Conservation (phyloP, 2,797 vertebrate genomes). For the Lepidocolaptes lacrymiger region DNA sequence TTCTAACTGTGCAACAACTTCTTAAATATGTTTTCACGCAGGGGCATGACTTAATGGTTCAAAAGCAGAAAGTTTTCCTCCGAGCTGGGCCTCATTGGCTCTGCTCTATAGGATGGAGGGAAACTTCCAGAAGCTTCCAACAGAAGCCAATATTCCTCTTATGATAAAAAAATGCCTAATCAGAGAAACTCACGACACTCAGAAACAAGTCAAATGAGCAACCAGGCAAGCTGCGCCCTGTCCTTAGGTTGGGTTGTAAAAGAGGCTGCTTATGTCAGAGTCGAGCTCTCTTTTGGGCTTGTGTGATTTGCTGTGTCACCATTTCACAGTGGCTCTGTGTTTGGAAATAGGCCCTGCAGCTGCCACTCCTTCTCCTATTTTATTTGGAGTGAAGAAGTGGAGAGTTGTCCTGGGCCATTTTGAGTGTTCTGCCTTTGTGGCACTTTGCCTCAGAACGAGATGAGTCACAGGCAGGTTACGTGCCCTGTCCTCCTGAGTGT, state of each 20-base stretch:
- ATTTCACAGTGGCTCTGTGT: background rate
- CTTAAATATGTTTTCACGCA: no score
- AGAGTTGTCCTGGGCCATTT: background rate
- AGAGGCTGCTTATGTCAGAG: background rate
- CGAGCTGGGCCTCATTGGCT: no score
- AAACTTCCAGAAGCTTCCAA: no score
- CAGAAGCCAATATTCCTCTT: no score
- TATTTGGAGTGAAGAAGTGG: background rate
- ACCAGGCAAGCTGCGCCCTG: background rate
- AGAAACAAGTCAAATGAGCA: background rate
- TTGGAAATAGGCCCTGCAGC: slow-evolving; percentile 20
- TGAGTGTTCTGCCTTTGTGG: slow-evolving; percentile 50
- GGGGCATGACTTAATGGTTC: no score
- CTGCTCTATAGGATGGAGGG: no score
- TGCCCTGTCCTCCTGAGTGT: background rate
- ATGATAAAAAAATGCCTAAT: no score
- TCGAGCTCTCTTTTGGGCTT: background rate
- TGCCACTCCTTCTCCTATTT: slow-evolving; percentile 26
- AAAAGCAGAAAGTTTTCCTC: no score
- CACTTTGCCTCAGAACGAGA: background rate
- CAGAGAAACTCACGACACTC: background rate
- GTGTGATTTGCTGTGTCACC: slow-evolving; percentile 14
- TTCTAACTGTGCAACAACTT: no score
- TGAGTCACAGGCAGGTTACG: slow-evolving; percentile 31
- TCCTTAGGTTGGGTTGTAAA: background rate